These are phyloP conservation scores for Phortica okadai DNA, from an alignment of 2,888 invertebrate species.

Conservation along the genomic window DNA sequence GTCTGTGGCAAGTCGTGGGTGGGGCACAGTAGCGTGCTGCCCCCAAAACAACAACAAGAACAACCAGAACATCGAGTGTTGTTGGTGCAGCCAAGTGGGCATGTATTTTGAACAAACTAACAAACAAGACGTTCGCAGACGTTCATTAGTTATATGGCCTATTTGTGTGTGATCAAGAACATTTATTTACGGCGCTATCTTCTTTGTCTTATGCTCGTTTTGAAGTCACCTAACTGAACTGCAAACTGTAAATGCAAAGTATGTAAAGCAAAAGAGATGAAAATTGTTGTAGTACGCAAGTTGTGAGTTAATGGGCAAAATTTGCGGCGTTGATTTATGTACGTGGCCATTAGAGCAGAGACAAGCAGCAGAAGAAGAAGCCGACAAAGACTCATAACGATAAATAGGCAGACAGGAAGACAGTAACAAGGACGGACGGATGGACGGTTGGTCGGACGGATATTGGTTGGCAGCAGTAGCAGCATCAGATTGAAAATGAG, in stretches of 20 bases:
- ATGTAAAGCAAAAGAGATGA: not conserved
- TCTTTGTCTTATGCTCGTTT: not conserved
- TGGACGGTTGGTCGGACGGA: not conserved
- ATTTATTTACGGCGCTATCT: no score
- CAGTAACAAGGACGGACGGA: not conserved
- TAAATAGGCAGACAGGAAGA: not conserved
- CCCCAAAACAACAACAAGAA: constrained; percentile 9
- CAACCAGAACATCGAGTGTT: not conserved
- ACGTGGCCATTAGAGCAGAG: constrained; percentile 59
- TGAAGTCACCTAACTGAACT: not conserved
- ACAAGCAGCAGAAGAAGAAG: constrained; percentile 27
- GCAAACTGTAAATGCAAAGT: constrained; percentile 4
- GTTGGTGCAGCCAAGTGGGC: not conserved
- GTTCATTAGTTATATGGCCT: not conserved
- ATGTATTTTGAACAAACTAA: not conserved
- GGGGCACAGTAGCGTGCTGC: not conserved
- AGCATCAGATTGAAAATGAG: constrained; percentile 6
- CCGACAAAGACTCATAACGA: constrained; percentile 25
- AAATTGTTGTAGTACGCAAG: constrained; percentile 31
- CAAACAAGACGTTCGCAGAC: not conserved
- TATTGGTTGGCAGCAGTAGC: not conserved
- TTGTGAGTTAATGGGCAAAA: constrained; percentile 60
- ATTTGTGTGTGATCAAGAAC: not conserved
- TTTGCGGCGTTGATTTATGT: constrained; percentile 67
- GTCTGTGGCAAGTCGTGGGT: not conserved